Evolutionary conservation across 2,797 vertebrate species (phyloP).

Genomic region (Miichthys miiuy): DNA sequence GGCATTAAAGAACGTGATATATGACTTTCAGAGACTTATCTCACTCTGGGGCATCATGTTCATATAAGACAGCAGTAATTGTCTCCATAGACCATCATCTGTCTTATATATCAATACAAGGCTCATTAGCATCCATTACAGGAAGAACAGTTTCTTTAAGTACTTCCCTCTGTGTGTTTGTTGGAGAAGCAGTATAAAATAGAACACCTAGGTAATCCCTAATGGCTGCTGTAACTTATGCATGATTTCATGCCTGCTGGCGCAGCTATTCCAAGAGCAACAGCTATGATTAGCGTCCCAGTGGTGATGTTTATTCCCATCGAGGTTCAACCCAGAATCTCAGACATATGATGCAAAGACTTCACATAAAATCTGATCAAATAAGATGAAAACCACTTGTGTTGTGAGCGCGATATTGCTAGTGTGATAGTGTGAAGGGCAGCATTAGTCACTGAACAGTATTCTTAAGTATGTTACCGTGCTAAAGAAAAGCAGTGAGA

Average conservation of each 20-base stretch:
- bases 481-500: constrained; percentile 34
- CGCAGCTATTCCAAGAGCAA: constrained; percentile 82
- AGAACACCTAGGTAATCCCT: constrained; percentile 80
- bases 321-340: constrained; percentile 67
- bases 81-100: constrained; percentile 43
- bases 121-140: constrained; percentile 64
- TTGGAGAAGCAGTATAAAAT: constrained; percentile 70
- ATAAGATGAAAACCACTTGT: constrained; percentile 59
- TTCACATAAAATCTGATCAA: constrained; percentile 65
- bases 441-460: constrained; percentile 44
- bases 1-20: constrained; percentile 13
- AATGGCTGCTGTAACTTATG: constrained; percentile 81
- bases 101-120: constrained; percentile 56
- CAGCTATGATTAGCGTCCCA: constrained; percentile 79
- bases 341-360: constrained; percentile 61
- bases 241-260: constrained; percentile 83
- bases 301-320: constrained; percentile 73
- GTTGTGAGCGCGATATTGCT: constrained; percentile 23
- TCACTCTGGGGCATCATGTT: constrained; percentile 27
- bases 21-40: constrained; percentile 17
- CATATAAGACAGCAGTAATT: constrained; percentile 45
- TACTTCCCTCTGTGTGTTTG: constrained; percentile 61
- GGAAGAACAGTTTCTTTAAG: constrained; percentile 47
- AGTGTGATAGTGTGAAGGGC: constrained; percentile 36
- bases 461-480: constrained; percentile 35